Base-by-base conservation (phyloP, 2,797 vertebrate species). In the Phoxinus dragarum region DNA sequence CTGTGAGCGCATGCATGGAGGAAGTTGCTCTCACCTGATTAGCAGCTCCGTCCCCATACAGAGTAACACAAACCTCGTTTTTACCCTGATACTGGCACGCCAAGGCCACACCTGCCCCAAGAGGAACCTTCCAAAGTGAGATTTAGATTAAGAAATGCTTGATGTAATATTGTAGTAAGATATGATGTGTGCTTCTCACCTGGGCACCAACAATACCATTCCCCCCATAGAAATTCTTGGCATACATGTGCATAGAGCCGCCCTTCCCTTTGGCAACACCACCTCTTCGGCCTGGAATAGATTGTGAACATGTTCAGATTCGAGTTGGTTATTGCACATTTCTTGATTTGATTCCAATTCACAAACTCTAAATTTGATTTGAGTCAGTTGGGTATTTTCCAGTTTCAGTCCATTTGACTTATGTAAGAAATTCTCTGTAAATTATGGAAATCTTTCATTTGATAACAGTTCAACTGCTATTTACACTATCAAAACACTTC, bases 181-280 rank as follows among this genome's bases (percentile, higher is more conserved):
- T 42, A 21, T 71, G 5, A 34, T 36, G 1, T 4, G 1, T 5
- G 4, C 12, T 19, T 80, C 31, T 74, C 94, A 99, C 98, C 97
- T 99, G 98, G 90, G 98, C 97, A n/a, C 98, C 98, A 1, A 99
- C 98, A 73, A 99, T 99, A 81, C 98, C 98, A 36, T 99, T 99
- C 86, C 98, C 98, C 31, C 98, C 98, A 2, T 98, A 99, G 89
- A 99, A 99, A 89, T 97, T 91, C 89, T 96, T 96, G 71, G 91
- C 86, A 89, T 99, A 99, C 98, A 99, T 99, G 79, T 99, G 98
- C 98, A 99, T 99, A 0, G 97, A 99, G 34, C 98, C 98, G 82
- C 98, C 97, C 92, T 98, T 99, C 12, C 98, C 98, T 90, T 97
- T 97, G n/a, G 94, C 97, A 88, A 98, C 97, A 6, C 98, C 98